Evolutionary conservation across 2,797 vertebrate genomes (phyloP).

Genomic region (Liasis olivaceus): DNA sequence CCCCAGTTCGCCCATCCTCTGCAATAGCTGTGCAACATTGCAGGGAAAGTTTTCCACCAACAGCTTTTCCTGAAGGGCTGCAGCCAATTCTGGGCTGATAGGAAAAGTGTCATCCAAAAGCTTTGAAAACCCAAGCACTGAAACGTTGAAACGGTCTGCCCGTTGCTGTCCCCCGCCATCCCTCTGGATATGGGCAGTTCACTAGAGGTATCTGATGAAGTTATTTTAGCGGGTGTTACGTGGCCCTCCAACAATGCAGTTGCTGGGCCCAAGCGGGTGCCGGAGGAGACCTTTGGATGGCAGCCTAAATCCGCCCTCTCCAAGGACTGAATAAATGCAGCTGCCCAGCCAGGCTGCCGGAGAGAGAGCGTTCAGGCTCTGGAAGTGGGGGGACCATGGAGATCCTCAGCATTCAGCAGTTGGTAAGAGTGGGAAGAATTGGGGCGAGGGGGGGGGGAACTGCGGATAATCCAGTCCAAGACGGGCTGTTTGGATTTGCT

Average conservation of each 20-base stretch:
- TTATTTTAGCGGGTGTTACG: conserved; percentile 60
- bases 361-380: not conserved
- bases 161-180: not conserved
- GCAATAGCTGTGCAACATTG: too few species aligned
- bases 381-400: conserved; percentile 61
- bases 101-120: not conserved
- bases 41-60: too few species aligned
- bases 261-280: not conserved
- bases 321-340: conserved; percentile 48
- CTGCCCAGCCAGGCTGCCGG: not conserved
- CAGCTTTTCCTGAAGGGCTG: not conserved
- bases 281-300: not conserved
- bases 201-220: not conserved
- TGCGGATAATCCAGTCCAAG: not conserved
- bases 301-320: not conserved
- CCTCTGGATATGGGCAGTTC: not conserved
- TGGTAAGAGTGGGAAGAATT: conserved; percentile 52
- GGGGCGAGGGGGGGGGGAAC: not conserved
- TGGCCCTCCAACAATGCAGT: conserved; percentile 43
- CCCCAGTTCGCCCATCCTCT: not conserved
- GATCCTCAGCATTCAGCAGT: conserved; percentile 58
- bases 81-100: not conserved
- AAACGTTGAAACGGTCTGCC: not conserved
- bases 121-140: not conserved
- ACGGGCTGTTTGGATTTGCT: not conserved